Conservation (phyloP, 2,888 invertebrate genomes). For the Cynaeus angustus region DNA sequence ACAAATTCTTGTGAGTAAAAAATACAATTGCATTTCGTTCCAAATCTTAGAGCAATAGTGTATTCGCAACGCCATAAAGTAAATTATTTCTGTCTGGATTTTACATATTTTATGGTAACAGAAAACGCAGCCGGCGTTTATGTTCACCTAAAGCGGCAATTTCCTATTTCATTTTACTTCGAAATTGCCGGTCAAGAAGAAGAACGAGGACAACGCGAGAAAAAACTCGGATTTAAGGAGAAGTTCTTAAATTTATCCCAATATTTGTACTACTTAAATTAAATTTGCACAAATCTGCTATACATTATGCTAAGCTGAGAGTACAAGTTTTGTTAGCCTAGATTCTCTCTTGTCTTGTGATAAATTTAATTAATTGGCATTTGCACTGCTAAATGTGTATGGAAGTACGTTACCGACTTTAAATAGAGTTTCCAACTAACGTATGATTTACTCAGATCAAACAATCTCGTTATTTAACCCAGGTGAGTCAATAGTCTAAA, state of each 20-base stretch:
- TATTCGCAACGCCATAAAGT: slow-evolving; percentile 15
- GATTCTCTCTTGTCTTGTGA: slow-evolving; percentile 20
- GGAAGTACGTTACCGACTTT: slow-evolving; percentile 12
- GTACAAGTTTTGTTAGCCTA: slow-evolving; percentile 26
- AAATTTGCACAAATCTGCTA: slow-evolving; percentile 49
- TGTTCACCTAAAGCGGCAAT: slow-evolving; percentile 32
- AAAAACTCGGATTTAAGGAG: slow-evolving; percentile 48
- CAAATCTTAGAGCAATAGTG: not conserved
- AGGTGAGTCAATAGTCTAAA: no score
- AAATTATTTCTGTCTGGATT: slow-evolving; percentile 24
- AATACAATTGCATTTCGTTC: no score
- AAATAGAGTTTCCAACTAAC: not conserved
- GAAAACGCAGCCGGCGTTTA: slow-evolving; percentile 30
- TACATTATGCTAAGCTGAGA: slow-evolving; percentile 22
- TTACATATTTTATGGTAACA: slow-evolving; percentile 37
- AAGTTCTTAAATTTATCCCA: slow-evolving; percentile 51
- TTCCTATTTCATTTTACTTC: slow-evolving; percentile 41
- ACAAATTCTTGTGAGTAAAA: no score
- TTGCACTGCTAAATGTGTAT: slow-evolving; percentile 23
- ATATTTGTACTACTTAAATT: slow-evolving; percentile 51
- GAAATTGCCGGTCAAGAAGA: slow-evolving; percentile 41
- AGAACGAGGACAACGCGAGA: slow-evolving; percentile 18
- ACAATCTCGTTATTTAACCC: no score
- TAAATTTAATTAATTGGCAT: slow-evolving; percentile 48
- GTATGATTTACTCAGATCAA: no score